A percentile compares a stretch with the other conserved stretches of the same genome.
Evolutionary conservation across 1,140 invertebrate genomes (phyloP).

Genomic region (Drosophila cardini): DNA sequence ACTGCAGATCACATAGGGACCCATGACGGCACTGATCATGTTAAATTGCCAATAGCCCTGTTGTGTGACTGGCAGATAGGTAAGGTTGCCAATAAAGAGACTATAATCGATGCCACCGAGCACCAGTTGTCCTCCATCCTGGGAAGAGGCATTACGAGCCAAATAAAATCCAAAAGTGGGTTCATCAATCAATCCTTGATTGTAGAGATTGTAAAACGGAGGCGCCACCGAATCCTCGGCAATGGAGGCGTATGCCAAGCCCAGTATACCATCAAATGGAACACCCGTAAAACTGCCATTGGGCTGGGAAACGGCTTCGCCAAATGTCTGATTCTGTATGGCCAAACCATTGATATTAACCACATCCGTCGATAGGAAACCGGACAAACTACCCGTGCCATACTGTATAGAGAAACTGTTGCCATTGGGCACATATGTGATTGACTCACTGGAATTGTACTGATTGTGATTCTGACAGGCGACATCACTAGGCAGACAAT

Average conservation of each 20-base stretch:
- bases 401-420: constrained; percentile 71
- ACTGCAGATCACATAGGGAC: constrained; percentile 73
- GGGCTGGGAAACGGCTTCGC: constrained; percentile 96
- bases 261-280: constrained; percentile 98
- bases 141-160: constrained; percentile 84
- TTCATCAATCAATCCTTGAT: constrained; percentile 90
- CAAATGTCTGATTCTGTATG: constrained; percentile 95
- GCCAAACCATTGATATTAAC: constrained; percentile 87
- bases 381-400: constrained; percentile 66
- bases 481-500: constrained; percentile 57
- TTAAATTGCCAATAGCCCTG: constrained; percentile 83
- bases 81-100: constrained; percentile 65
- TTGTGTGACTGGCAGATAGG: constrained; percentile 73
- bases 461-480: constrained; percentile 71
- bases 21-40: constrained; percentile 58
- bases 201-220: constrained; percentile 97
- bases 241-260: constrained; percentile 94
- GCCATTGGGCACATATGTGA: constrained; percentile 60
- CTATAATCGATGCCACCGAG: constrained; percentile 68
- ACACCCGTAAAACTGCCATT: constrained; percentile 95
- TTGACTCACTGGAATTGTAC: constrained; percentile 69
- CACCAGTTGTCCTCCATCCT: constrained; percentile 62
- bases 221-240: constrained; percentile 94
- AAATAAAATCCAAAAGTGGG: constrained; percentile 98
- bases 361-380: constrained; percentile 66